Percentiles rank a stretch among this genome's conserved stretches.
Evolutionary conservation across 2,113 vertebrate species (phyloP).

Genomic region (Drymodes brunneopygia): DNA sequence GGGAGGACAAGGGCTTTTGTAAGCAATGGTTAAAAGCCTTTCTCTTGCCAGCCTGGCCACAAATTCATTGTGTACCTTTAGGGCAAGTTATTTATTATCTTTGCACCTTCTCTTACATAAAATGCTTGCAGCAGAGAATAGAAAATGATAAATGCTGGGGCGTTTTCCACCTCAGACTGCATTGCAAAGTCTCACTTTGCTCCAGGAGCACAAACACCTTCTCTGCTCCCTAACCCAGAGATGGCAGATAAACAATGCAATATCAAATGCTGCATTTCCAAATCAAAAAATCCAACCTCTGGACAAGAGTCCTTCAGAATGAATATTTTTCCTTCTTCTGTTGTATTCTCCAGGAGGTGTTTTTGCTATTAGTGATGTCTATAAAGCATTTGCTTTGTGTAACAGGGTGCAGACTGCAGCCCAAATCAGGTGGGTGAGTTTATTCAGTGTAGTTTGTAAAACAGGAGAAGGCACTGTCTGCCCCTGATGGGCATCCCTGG

Average conservation of each 20-base stretch:
- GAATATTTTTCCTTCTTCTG: neutral
- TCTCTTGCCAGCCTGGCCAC: neutral
- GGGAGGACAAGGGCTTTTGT: neutral
- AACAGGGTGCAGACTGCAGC: neutral
- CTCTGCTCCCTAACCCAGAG: neutral
- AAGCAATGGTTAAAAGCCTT: neutral
- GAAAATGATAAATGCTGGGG: neutral
- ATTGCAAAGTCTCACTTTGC: neutral
- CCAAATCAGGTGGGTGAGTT: neutral
- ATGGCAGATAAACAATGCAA: neutral
- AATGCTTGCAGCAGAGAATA: neutral
- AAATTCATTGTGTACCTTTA: neutral
- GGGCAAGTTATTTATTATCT: neutral
- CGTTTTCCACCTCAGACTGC: neutral
- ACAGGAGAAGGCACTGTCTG: neutral
- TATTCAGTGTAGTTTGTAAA: neutral
- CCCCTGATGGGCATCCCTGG: neutral
- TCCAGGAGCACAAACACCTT: neutral
- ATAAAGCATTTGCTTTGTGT: neutral
- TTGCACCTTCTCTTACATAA: neutral
- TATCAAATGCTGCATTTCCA: neutral
- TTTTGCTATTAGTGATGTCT: neutral
- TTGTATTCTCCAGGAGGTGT: neutral
- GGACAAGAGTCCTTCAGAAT: neutral
- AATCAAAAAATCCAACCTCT: neutral